phyloP scores from a whole-genome alignment of 1,140 invertebrate species.

The Cyclina sinensis region DNA sequence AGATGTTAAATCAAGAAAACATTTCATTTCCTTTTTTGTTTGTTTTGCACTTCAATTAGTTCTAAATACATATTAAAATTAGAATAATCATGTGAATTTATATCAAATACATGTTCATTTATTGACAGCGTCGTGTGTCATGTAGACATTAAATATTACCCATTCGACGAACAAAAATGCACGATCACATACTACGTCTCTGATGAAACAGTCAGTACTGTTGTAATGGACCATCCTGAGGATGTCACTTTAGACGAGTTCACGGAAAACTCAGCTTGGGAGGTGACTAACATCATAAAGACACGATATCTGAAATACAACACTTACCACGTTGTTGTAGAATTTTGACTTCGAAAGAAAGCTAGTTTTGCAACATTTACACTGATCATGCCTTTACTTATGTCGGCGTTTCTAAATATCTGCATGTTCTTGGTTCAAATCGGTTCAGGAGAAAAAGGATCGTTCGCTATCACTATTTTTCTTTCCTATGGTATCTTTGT shows the following conservation, averaged over 20 bases:
- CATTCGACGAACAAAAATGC: conserved; percentile 59
- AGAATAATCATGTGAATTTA: no score
- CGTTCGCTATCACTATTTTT: conserved; percentile 54
- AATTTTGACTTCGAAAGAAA: conserved; percentile 10
- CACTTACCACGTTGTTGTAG: background rate
- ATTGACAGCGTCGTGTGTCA: conserved; percentile 51
- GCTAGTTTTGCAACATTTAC: conserved; percentile 38
- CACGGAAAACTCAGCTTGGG: conserved; percentile 45
- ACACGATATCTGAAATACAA: background rate
- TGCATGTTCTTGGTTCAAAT: conserved; percentile 46
- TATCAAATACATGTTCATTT: no score
- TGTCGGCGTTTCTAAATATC: conserved; percentile 45
- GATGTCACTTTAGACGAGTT: conserved; percentile 3
- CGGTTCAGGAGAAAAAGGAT: conserved; percentile 54
- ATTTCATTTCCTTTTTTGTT: background rate
- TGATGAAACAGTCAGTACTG: conserved; percentile 2
- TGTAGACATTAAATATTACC: conserved; percentile 60
- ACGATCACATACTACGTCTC: conserved; percentile 45
- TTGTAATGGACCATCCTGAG: background rate
- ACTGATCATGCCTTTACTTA: conserved; percentile 31
- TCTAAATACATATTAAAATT: no score
- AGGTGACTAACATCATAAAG: background rate
- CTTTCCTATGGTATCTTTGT: conserved; percentile 57
- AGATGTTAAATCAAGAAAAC: no score
- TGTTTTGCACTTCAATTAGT: no score